Evolutionary conservation across 2,797 vertebrate genomes (phyloP), one percentile per base, ranked within the genome.

Genomic region (Macroramphosus scolopax): DNA sequence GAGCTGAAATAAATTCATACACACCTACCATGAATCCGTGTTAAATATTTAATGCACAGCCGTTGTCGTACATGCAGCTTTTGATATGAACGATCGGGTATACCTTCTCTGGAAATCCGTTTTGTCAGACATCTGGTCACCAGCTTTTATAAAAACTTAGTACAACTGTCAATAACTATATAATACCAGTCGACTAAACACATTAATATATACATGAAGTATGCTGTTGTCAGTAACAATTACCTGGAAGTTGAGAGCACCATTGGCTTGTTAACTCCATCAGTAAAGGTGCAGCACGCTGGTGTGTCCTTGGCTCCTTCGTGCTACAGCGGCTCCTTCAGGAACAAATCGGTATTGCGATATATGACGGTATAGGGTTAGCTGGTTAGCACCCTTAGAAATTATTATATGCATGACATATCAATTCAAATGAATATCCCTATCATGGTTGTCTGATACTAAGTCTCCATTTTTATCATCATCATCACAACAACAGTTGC

Each of bases 121-220:
- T 48, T 5, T n/a, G 13, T 55, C 37, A 57, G 47, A 58, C 39
- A 30, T 68, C 43, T 60, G 53, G 49, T 55, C 18, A 34, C 17
- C 37, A 43, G 30, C 8, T 40, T 72, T 51, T 33, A 15, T 33
- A 33, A n/a, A n/a, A n/a, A 12, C 33, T 22, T 3, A 51, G 45
- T 18, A 13, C 31, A 24, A 51, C 20, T 39, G 46, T 59, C 51
- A 17, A 25, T 34, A 22, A 43, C 25, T 28, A 10, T 14, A 16
- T 41, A 9, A 31, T 35, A 36, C 29, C 17, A 26, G 38, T 7
- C 9, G 15, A 42, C 17, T 15, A 20, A 12, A 17, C 22, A 12
- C 9, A n/a, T n/a, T 29, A 5, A 29, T 29, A 11, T 29, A 35
- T 16, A n/a, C n/a, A n/a, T n/a, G n/a, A n/a, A n/a, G n/a, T n/a